Evolutionary conservation across 23 tunicate species (phyloP).

Genomic region (Pegea sp.): DNA sequence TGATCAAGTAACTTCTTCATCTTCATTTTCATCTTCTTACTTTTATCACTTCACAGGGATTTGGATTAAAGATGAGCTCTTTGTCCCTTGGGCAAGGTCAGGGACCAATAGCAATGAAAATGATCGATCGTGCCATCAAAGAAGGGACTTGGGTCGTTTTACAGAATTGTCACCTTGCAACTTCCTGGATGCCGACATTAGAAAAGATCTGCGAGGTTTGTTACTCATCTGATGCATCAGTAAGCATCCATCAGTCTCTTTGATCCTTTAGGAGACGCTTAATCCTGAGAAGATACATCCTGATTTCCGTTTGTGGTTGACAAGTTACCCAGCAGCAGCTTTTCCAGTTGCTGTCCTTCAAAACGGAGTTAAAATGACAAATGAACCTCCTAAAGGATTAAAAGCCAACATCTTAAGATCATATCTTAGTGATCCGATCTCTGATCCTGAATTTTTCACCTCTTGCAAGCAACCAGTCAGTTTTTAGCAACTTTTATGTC

Average conservation of each 20-base stretch:
- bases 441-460: conserved; percentile 85
- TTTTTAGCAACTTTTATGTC: no score
- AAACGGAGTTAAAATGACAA: conserved; percentile 98
- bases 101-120: conserved; percentile 93
- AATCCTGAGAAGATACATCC: conserved; percentile 94
- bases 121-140: conserved; percentile 80
- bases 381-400: conserved; percentile 93
- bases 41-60: conserved; percentile 21
- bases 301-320: conserved; percentile 92
- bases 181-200: conserved; percentile 93
- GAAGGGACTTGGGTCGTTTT: conserved; percentile 97
- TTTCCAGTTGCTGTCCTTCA: conserved; percentile 92
- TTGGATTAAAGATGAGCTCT: conserved; percentile 70
- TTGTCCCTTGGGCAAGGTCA: conserved; percentile 98
- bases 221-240: no score
- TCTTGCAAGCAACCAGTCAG: conserved; percentile 81
- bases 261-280: conserved; percentile 85
- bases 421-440: conserved; percentile 89
- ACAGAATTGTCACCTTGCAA: conserved; percentile 95
- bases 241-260: no score
- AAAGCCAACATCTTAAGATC: conserved; percentile 78
- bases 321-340: conserved; percentile 57
- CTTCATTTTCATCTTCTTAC: neutral
- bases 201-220: conserved; percentile 85
- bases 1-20: conserved; percentile 35